A percentile compares a stretch with the other conserved stretches of the same genome.
Conservation (phyloP, 2,888 invertebrate genomes). For the Apotomis turbidana region DNA sequence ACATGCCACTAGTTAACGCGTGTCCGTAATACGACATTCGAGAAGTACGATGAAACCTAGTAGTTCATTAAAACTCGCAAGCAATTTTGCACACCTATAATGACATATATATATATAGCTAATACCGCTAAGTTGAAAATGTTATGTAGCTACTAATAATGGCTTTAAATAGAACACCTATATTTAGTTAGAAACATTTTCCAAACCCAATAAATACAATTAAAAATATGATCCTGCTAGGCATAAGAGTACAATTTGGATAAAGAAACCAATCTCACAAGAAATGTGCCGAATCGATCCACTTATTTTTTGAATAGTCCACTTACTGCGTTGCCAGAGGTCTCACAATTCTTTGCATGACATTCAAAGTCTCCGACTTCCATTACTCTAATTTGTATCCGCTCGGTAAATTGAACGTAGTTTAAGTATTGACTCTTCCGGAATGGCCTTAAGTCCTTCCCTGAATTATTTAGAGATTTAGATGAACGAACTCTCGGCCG, state of each 20-base stretch:
- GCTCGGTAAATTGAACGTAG: conserved; percentile 14
- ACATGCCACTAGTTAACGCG: conserved; percentile 6
- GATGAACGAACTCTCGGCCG: conserved; percentile 12
- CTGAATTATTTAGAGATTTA: conserved; percentile 17
- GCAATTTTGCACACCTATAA: no score
- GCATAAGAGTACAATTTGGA: no score
- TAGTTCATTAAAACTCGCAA: no score
- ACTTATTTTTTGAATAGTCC: conserved; percentile 14
- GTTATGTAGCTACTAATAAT: no score
- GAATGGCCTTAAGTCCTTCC: neutral
- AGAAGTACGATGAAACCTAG: neutral
- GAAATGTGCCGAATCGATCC: neutral
- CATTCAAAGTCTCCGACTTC: conserved; percentile 5
- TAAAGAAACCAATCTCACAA: no score
- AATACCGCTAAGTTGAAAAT: no score
- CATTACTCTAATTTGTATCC: conserved; percentile 35
- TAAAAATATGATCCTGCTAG: no score
- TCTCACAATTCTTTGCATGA: conserved; percentile 18
- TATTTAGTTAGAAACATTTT: no score
- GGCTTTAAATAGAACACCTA: no score
- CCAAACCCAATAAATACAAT: no score
- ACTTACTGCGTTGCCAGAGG: conserved; percentile 21
- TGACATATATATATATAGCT: no score
- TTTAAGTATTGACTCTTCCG: conserved; percentile 10
- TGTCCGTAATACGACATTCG: conserved; percentile 5